Conservation (phyloP, 2,113 vertebrate genomes). For the Chloebia gouldiae region DNA sequence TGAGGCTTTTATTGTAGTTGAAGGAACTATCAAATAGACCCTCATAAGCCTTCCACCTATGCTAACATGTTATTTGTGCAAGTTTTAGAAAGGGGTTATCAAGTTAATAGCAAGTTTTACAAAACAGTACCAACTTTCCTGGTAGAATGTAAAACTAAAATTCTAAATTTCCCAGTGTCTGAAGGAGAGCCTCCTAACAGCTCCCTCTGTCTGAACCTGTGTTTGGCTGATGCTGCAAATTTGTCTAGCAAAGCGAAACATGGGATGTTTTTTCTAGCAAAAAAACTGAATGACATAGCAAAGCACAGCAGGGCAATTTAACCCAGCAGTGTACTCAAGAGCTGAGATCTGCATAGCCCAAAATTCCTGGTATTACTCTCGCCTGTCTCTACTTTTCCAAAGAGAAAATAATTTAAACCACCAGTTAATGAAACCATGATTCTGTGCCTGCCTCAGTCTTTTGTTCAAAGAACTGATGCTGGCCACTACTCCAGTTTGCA, state of each 20-base stretch:
- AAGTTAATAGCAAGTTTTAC: conserved; percentile 29
- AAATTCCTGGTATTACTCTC: conserved; percentile 42
- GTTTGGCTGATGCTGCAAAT: conserved; percentile 56
- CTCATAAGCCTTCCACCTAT: background rate
- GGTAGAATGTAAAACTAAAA: conserved; percentile 43
- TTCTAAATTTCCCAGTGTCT: conserved; percentile 23
- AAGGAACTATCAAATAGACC: background rate
- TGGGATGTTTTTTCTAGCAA: background rate
- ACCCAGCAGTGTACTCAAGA: background rate
- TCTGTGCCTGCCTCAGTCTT: background rate
- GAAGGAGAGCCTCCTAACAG: conserved; percentile 42
- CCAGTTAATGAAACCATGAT: conserved; percentile 18
- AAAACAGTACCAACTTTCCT: conserved; percentile 18
- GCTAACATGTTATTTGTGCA: background rate
- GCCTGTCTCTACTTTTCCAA: conserved; percentile 40
- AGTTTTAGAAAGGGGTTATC: background rate
- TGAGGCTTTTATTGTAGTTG: background rate
- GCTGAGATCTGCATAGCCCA: conserved; percentile 34
- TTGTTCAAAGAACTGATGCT: conserved; percentile 32
- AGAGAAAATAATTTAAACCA: conserved; percentile 42
- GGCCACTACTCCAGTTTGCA: background rate
- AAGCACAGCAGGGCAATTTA: conserved; percentile 35
- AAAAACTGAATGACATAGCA: conserved; percentile 53
- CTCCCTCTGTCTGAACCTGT: conserved; percentile 17
- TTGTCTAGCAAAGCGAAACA: conserved; percentile 34